phyloP scores from a whole-genome alignment of 1,140 invertebrate genomes.

The Nasonia giraulti region DNA sequence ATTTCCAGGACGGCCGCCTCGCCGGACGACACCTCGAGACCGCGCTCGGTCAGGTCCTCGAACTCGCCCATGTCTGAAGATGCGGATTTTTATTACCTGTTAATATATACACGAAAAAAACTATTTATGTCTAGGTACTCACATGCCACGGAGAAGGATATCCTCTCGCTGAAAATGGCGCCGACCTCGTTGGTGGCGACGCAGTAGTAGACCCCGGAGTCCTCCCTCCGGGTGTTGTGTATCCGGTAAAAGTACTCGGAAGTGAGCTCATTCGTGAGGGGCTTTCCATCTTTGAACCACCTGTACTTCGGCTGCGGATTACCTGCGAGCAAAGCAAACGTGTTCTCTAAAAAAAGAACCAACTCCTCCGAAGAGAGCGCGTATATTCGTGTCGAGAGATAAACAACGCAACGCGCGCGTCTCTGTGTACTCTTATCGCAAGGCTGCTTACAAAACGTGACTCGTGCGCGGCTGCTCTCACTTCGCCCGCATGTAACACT shows the following conservation, averaged over 20 bases:
- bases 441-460: no score
- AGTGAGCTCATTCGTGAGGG: slow-evolving; percentile 83
- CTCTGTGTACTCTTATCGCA: no score
- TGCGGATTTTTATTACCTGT: slow-evolving; percentile 22
- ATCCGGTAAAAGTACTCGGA: slow-evolving; percentile 88
- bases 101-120: no score
- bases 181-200: slow-evolving; percentile 92
- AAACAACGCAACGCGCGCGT: no score
- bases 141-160: slow-evolving; percentile 92
- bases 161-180: slow-evolving; percentile 91
- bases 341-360: no score
- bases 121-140: slow-evolving; percentile 73
- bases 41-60: slow-evolving; percentile 80
- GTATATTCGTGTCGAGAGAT: no score
- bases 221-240: slow-evolving; percentile 82
- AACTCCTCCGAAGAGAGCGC: no score
- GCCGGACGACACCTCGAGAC: slow-evolving; percentile 83
- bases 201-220: slow-evolving; percentile 93
- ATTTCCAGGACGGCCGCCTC: slow-evolving; percentile 87
- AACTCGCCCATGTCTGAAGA: slow-evolving; percentile 88
- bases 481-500: no score
- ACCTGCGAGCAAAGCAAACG: slow-evolving; percentile 75
- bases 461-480: no score
- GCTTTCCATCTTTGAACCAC: slow-evolving; percentile 90
- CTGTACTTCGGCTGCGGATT: slow-evolving; percentile 90